Evolutionary conservation across 2,888 invertebrate species (phyloP).

Genomic region (Cephus spinipes): DNA sequence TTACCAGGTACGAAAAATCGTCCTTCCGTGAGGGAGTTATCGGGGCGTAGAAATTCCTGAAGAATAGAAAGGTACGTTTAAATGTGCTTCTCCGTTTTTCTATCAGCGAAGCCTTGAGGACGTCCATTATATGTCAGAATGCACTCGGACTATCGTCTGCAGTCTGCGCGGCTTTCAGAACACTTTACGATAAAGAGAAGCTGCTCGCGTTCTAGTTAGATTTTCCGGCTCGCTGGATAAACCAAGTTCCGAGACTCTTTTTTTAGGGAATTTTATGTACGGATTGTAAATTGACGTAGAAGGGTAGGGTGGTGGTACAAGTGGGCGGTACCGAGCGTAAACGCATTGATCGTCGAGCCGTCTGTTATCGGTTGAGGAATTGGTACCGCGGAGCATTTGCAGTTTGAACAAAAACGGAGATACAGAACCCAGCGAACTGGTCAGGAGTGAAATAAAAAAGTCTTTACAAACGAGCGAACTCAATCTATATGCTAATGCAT

Average conservation of each 20-base stretch:
- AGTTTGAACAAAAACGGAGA: constrained; percentile 6
- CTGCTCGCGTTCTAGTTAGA: neutral
- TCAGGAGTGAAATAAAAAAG: constrained; percentile 14
- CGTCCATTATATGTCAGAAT: neutral
- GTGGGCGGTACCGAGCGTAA: neutral
- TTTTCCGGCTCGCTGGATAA: neutral
- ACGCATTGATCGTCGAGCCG: neutral
- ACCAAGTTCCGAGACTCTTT: neutral
- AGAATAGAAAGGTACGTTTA: neutral
- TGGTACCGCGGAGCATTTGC: neutral
- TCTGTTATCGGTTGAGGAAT: neutral
- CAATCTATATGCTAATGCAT: constrained; percentile 53
- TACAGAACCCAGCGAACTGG: neutral
- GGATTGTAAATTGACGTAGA: neutral
- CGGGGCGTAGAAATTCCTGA: neutral
- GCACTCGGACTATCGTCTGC: neutral
- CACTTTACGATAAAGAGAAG: neutral
- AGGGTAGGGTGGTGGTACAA: neutral
- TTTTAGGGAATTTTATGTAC: neutral
- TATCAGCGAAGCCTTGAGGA: neutral
- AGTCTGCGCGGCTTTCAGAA: neutral
- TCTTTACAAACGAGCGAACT: constrained; percentile 23
- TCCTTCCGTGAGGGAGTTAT: neutral
- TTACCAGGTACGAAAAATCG: constrained; percentile 78
- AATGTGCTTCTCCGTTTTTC: neutral